Evolutionary conservation across 2,113 vertebrate species (phyloP), one percentile per base, ranked within the genome.

Genomic region (Verasper variegatus): DNA sequence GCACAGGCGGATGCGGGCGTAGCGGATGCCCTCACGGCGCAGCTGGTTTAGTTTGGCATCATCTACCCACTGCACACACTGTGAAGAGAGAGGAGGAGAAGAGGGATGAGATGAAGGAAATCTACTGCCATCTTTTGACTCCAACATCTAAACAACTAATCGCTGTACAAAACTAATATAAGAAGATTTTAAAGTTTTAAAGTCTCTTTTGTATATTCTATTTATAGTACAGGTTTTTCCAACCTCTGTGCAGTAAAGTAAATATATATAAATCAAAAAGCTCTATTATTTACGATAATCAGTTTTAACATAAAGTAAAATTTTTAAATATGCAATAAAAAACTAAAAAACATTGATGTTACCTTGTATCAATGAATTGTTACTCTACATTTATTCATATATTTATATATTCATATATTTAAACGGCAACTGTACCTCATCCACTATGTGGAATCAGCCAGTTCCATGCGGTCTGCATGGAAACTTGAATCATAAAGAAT

Each of bases 51-150:
- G 97, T 89, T 99, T 99, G 89, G 98, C 98, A 67, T 99, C 98
- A 11, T 99, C 98, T 78, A 99, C 96, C 98, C 98, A 99, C 79
- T 99, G 97, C 82, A 99, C 97, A 86, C 98, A 99, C 98, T 99
- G 76, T 3, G 1, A 40, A 35, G 54, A 58, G 2, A 78, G 13
- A 71, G 27, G 47, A 24, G 0, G n/a, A 37, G 18, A 12, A 1
- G 18, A 51, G 51, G 3, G 0, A 14, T 82, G 0, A 63, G 56
- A 59, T 0, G 2, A 17, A 63, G 10, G 27, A 45, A 37, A 54
- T 26, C 15, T 56, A 62, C 42, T 15, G 31, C 31, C 24, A 24
- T 24, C 24, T 31, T 31, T 2, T 4, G 26, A 21, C 17, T 23
- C 26, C 6, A 5, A 31, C 4, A 8, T 60, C 67, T 51, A 18